Evolutionary conservation across 2,797 vertebrate species (phyloP).

Genomic region (Falco novaeseelandiae): DNA sequence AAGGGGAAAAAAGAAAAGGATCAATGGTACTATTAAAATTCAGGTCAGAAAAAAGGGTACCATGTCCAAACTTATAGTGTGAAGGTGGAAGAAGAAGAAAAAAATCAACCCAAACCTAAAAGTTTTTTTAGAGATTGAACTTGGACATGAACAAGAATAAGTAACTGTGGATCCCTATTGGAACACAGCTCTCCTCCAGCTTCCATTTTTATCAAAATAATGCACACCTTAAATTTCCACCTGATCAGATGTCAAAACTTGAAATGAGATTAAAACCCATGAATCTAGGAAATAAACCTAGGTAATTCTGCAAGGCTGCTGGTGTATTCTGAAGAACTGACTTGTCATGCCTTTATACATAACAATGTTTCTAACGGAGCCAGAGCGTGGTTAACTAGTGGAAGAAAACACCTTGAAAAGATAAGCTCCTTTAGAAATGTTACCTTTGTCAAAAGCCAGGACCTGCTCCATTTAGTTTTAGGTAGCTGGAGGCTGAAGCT

Average conservation of each 20-base stretch:
- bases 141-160: not conserved
- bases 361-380: not conserved
- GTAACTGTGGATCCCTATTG: not conserved
- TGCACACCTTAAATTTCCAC: not conserved
- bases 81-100: not conserved
- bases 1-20: not conserved
- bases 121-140: not conserved
- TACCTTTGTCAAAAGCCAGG: not conserved
- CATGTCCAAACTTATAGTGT: not conserved
- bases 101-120: not conserved
- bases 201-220: not conserved
- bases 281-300: not conserved
- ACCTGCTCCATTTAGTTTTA: not conserved
- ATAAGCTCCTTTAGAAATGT: not conserved
- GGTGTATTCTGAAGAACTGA: not conserved
- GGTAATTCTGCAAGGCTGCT: not conserved
- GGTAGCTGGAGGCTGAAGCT: not conserved
- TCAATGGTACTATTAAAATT: not conserved
- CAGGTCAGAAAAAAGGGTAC: not conserved
- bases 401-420: not conserved
- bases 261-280: not conserved
- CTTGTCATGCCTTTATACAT: not conserved
- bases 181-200: not conserved
- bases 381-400: not conserved
- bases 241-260: not conserved